Percentiles rank a stretch among this genome's conserved stretches.
Conservation (phyloP, 2,113 vertebrate genomes). For the Lagenorhynchus albirostris region DNA sequence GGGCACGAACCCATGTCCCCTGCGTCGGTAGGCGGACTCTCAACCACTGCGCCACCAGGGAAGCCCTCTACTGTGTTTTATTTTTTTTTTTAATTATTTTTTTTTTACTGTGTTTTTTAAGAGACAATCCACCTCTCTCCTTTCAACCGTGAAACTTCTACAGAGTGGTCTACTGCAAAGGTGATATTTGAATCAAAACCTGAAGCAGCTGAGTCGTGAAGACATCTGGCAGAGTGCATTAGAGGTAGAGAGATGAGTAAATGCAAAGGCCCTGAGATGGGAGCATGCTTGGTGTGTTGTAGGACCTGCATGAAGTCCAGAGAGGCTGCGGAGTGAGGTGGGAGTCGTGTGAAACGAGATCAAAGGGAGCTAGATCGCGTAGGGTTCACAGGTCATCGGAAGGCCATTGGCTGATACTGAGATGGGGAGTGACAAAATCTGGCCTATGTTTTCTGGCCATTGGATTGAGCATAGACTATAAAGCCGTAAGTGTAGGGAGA, state of each 20-base stretch:
- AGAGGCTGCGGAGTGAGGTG: neutral
- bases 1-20: no score
- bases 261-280: no score
- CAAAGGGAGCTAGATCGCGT: neutral
- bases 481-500: fast-evolving
- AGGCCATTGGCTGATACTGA: neutral
- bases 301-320: neutral
- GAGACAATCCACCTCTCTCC: neutral
- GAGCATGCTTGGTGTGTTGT: neutral
- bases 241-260: neutral
- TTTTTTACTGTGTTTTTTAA: neutral
- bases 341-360: neutral
- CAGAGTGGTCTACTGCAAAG: neutral
- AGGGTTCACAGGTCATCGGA: neutral
- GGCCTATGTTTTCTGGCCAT: neutral
- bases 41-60: neutral
- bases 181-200: no score
- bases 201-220: neutral
- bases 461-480: neutral
- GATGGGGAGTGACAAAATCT: neutral
- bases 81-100: no score
- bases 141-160: neutral
- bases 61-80: neutral
- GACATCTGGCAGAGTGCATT: neutral
- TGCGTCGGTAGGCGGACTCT: no score